Evolutionary conservation across 2,797 vertebrate genomes (phyloP).

Genomic region (Aldrovandia affinis): DNA sequence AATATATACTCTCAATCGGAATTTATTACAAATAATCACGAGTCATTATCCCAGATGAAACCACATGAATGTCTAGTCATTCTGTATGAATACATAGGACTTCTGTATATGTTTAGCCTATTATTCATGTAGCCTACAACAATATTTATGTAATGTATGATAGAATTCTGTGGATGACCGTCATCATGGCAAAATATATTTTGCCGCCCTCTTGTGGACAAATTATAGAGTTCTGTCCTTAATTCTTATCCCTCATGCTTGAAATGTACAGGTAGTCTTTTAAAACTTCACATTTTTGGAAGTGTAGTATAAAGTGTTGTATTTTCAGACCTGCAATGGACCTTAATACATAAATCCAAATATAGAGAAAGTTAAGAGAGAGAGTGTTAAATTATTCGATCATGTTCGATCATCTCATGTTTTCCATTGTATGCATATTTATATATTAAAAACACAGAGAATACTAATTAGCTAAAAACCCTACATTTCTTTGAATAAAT

Average conservation of each 20-base stretch:
- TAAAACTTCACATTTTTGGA: too few relatives aligned
- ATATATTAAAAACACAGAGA: neutral
- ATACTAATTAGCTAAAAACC: neutral
- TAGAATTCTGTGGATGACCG: neutral
- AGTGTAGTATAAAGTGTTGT: too few relatives aligned
- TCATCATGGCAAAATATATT: neutral
- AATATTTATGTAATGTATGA: neutral
- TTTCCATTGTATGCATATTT: neutral
- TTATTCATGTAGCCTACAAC: neutral
- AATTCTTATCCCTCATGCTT: neutral
- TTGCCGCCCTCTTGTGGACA: slow-evolving; percentile 34
- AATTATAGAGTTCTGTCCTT: neutral
- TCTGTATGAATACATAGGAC: too few relatives aligned
- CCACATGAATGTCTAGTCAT: too few relatives aligned
- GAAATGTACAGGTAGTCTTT: neutral
- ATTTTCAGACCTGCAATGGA: too few relatives aligned
- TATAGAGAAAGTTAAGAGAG: too few relatives aligned
- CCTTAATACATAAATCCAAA: too few relatives aligned
- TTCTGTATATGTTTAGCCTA: too few relatives aligned
- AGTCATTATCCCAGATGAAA: neutral
- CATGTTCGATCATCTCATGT: neutral
- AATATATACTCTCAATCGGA: neutral
- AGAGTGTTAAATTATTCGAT: too few relatives aligned
- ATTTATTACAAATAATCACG: neutral
- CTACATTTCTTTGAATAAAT: neutral